Conservation (phyloP, 2,797 vertebrate species). For the Anomalospiza imberbis region DNA sequence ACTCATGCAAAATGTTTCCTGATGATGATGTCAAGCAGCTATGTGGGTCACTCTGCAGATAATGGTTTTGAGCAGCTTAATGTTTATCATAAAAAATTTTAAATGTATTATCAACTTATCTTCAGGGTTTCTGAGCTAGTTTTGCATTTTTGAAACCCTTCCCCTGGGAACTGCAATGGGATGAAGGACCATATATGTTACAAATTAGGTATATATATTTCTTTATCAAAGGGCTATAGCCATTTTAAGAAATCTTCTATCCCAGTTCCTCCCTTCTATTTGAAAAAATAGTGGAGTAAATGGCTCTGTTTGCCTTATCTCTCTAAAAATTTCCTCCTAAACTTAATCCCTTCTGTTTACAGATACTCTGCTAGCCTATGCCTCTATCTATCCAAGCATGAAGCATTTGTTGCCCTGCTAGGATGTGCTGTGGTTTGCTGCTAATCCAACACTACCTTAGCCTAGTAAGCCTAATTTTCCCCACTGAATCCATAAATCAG, state of each 20-base stretch:
- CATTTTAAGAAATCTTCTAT: background rate
- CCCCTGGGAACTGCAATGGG: background rate
- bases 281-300: background rate
- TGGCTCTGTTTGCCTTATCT: background rate
- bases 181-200: background rate
- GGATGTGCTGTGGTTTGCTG: background rate
- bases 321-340: background rate
- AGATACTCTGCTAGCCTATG: background rate
- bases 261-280: background rate
- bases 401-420: background rate
- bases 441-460: background rate
- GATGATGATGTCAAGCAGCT: background rate
- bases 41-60: background rate
- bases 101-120: background rate
- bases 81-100: background rate
- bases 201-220: background rate
- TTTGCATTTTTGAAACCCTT: background rate
- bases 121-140: background rate
- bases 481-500: conserved; percentile 28
- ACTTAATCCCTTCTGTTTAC: background rate
- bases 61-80: background rate
- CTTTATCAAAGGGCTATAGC: background rate
- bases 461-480: background rate
- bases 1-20: conserved; percentile 3
- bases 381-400: background rate